Evolutionary conservation across 2,113 vertebrate genomes (phyloP).

Genomic region (Halcyon senegalensis): DNA sequence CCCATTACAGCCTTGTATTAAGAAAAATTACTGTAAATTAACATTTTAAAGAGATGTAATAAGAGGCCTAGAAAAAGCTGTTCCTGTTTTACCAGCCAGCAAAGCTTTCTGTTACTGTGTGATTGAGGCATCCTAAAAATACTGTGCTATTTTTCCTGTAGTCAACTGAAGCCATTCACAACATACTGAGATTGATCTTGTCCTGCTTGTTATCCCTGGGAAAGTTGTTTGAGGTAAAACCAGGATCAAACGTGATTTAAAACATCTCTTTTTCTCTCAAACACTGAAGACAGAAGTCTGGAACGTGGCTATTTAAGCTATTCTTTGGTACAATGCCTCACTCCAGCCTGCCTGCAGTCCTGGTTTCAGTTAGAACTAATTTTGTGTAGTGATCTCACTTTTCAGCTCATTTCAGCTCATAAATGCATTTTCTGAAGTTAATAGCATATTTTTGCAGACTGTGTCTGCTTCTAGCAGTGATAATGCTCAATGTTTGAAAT

Average conservation of each 20-base stretch:
- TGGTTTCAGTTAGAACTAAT: no score
- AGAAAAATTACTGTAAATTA: slow-evolving; percentile 38
- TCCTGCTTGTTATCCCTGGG: background rate
- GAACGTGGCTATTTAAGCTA: background rate
- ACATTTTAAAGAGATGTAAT: slow-evolving; percentile 3
- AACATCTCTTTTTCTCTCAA: background rate
- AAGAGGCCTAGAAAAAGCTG: background rate
- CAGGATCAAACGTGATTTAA: background rate
- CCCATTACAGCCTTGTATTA: background rate
- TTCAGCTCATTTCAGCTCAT: no score
- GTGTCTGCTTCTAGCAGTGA: no score
- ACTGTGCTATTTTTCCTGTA: background rate
- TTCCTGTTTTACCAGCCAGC: background rate
- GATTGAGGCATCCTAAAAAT: background rate
- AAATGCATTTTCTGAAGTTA: no score
- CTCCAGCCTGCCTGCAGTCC: background rate
- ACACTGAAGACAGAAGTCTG: background rate
- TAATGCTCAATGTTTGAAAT: no score
- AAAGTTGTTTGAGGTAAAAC: background rate
- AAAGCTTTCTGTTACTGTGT: background rate
- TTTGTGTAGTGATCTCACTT: no score
- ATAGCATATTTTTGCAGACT: no score
- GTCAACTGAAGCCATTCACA: background rate
- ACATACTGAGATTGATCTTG: background rate
- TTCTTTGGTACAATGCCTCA: background rate